Evolutionary conservation across 1,140 invertebrate genomes (phyloP).

Genomic region (Palaemon carinicauda): DNA sequence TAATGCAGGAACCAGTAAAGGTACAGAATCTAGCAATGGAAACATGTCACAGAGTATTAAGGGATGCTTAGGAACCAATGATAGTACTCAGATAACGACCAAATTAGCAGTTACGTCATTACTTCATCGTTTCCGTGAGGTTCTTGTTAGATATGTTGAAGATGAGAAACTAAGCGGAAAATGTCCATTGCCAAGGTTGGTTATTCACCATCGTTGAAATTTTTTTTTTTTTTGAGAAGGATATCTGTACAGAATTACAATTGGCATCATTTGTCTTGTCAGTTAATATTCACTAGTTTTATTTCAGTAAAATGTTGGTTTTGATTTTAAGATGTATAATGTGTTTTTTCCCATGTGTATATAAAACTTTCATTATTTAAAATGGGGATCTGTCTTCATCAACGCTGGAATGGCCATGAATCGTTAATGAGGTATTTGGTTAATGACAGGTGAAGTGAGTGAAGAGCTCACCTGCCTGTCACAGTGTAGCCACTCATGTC

Average conservation of each 20-base stretch:
- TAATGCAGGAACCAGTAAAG: no score
- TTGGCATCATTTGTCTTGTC: background rate
- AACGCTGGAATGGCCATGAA: no score
- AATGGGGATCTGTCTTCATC: no score
- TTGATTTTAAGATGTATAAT: background rate
- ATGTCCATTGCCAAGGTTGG: slow-evolving; percentile 86
- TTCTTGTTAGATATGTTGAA: slow-evolving; percentile 85
- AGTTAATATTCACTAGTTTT: background rate
- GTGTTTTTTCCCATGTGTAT: no score
- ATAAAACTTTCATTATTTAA: no score
- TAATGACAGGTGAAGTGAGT: no score
- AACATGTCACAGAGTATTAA: background rate
- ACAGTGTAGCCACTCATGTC: no score
- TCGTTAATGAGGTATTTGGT: no score
- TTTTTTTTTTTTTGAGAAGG: no score
- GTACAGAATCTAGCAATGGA: background rate
- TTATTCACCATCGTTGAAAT: background rate
- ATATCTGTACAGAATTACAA: no score
- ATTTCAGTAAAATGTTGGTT: slow-evolving; percentile 38
- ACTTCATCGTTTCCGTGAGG: slow-evolving; percentile 91
- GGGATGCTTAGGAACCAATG: background rate
- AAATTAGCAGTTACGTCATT: slow-evolving; percentile 89
- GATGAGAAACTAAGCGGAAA: slow-evolving; percentile 90
- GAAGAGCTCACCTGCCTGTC: no score
- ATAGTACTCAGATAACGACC: slow-evolving; percentile 72